These are phyloP conservation scores for Epizoanthus stellaris DNA, from an alignment of 92 coral and sea anemone species.

Conservation along the genomic window DNA sequence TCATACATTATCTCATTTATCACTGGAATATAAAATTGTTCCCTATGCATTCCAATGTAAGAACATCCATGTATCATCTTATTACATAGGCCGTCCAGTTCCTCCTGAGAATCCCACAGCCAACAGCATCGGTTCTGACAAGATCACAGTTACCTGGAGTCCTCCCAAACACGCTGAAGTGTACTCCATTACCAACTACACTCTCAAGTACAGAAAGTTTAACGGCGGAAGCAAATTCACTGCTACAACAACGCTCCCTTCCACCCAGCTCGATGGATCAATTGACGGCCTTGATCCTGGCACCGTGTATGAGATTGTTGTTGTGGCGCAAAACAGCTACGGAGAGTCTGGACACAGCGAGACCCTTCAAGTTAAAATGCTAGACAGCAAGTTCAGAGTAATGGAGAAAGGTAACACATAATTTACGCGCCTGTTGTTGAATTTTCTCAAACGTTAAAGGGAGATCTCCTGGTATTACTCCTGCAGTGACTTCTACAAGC, in stretches of 20 bases:
- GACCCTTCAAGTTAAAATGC: neutral
- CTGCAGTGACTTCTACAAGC: too few relatives aligned
- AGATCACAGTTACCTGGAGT: conserved; percentile 35
- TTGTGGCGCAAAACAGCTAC: neutral
- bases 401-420: too few relatives aligned
- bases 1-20: too few relatives aligned
- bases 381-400: neutral
- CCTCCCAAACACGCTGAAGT: conserved; percentile 38
- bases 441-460: too few relatives aligned
- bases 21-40: too few relatives aligned
- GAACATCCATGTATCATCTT: too few relatives aligned
- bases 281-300: neutral
- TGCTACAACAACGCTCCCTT: neutral
- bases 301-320: neutral
- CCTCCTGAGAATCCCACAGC: conserved; percentile 30
- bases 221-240: neutral
- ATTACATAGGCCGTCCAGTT: neutral
- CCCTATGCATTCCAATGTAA: too few relatives aligned
- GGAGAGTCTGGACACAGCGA: neutral
- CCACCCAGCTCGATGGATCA: neutral
- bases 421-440: too few relatives aligned
- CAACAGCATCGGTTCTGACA: neutral
- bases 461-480: too few relatives aligned
- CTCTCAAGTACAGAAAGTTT: neutral
- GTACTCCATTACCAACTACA: conserved; percentile 9